Conservation (phyloP, 1,140 invertebrate species). For the Drosophila albomicans region DNA sequence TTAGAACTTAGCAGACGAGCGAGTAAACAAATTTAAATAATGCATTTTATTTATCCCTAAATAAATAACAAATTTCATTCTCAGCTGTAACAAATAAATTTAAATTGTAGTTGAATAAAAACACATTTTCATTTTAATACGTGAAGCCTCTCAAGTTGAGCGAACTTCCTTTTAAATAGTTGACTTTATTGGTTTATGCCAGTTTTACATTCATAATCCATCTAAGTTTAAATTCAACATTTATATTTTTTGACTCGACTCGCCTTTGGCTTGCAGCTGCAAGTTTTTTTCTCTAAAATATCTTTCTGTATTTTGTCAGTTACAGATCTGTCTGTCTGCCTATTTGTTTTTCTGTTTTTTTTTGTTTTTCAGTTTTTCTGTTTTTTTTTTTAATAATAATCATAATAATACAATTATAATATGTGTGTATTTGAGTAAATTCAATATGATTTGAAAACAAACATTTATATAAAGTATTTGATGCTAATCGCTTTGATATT, state of each 20-base stretch:
- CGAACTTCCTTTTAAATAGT: conserved; percentile 58
- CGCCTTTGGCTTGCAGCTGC: conserved; percentile 62
- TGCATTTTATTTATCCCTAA: neutral
- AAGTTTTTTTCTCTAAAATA: conserved; percentile 39
- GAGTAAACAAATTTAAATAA: neutral
- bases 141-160: conserved; percentile 48
- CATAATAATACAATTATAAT: conserved; percentile 51
- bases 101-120: conserved; percentile 8
- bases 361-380: neutral
- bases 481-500: conserved; percentile 54
- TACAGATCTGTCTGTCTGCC: conserved; percentile 25
- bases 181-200: conserved; percentile 56
- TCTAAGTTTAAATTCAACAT: conserved; percentile 55
- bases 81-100: conserved; percentile 1
- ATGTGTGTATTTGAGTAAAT: conserved; percentile 82
- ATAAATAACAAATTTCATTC: no score
- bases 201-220: conserved; percentile 46
- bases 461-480: conserved; percentile 67
- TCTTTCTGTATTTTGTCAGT: conserved; percentile 1
- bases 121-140: conserved; percentile 23
- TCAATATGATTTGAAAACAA: conserved; percentile 77
- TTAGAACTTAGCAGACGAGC: conserved; percentile 7
- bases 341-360: neutral
- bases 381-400: conserved; percentile 12
- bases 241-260: conserved; percentile 39